Base-by-base conservation (phyloP, 2,113 vertebrate genomes). In the Proterorhinus semilunaris region DNA sequence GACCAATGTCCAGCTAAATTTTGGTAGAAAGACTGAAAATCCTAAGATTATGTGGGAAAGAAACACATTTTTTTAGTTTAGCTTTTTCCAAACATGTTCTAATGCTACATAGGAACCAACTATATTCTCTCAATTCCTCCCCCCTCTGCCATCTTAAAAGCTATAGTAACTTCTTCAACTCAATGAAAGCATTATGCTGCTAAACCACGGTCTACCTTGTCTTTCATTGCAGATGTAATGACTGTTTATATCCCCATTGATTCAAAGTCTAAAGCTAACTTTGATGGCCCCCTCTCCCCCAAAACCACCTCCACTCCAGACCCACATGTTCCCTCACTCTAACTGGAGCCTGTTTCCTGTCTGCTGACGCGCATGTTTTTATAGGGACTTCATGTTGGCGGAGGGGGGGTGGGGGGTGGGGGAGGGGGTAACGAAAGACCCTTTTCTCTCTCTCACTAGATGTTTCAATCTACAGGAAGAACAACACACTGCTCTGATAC, bases 341-440 rank as follows among this genome's bases (percentile, higher is more conserved):
- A 47, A 53, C 43, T n/a, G 65, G 36, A 65, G 78, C 64, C 69
- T 66, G 76, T 81, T 90, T 91, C 88, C 88, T 90, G 87, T 87
- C 72, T 67, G 78, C 11, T 59, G 63, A 61, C 54, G 68, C 50
- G 71, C 74, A 77, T 86, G 85, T 81, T 88, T 90, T 89, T 80
- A 83, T 80, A 87, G 78, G 62, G 76, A 80, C 79, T 84, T 76
- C 71, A 68, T 83, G 84, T 84, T 88, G 83, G 85, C 87, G 52
- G 70, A 62, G 75, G 65, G 57, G 68, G 68, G n/a, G n/a, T n/a
- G 67, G 81, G 27, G 27, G 27, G 27, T 1, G 27, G 27, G 27
- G 27, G 3, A 1, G 27, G 27, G 27, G 27, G 21, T 21, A 21
- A 36, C 27, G 27, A 84, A 83, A 81, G 78, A 82, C 81, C 21